These are phyloP conservation scores for Geodia barretti DNA, from an alignment of 37 sponge, comb jelly and placozoan genomes.

Conservation along the genomic window DNA sequence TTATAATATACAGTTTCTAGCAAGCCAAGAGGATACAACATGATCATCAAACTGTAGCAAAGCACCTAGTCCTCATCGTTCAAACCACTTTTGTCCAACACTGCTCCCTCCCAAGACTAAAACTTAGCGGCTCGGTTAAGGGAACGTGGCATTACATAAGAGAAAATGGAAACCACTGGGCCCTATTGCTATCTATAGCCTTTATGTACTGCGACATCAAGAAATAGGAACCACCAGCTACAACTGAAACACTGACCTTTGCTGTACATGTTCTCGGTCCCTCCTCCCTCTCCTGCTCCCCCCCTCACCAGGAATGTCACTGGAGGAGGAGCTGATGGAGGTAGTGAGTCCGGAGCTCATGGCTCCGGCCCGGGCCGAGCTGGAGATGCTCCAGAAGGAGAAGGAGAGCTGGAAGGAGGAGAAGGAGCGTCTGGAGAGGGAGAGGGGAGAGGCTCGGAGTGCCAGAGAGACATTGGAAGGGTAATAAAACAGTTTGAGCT, in stretches of 20 bases:
- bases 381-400: slow-evolving; percentile 64
- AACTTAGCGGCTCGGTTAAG: no score
- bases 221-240: no score
- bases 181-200: no score
- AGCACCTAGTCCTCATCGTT: no score
- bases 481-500: slow-evolving; percentile 25
- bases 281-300: background rate
- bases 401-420: slow-evolving; percentile 28
- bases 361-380: slow-evolving; percentile 29
- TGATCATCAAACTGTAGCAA: no score
- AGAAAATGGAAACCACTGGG: no score
- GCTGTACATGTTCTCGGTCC: background rate
- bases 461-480: slow-evolving; percentile 56
- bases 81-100: no score
- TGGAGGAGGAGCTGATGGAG: slow-evolving; percentile 32
- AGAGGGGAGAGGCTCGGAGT: slow-evolving; percentile 16
- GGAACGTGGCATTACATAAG: no score
- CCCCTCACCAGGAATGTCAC: slow-evolving; percentile 9
- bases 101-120: no score
- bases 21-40: no score
- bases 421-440: slow-evolving; percentile 16
- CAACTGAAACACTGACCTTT: background rate
- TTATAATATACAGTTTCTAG: no score
- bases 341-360: slow-evolving; percentile 11
- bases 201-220: no score